Evolutionary conservation across 2,113 vertebrate genomes (phyloP).

Genomic region (Aspidoscelis tigris): DNA sequence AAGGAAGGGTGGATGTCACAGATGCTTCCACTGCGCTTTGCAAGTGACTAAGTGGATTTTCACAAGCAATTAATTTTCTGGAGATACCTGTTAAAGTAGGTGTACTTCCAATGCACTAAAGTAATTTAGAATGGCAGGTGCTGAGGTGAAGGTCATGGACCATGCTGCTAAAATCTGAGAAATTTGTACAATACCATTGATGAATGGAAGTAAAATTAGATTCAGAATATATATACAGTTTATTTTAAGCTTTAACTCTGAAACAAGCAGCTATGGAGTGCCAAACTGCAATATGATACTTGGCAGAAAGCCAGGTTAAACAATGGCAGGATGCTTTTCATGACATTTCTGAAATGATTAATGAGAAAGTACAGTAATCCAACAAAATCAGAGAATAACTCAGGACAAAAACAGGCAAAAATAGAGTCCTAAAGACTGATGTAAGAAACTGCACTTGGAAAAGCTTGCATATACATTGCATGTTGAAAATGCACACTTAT

Average conservation of each 20-base stretch:
- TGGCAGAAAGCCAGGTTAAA: conserved; percentile 31
- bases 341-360: not conserved
- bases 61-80: conserved; percentile 69
- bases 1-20: conserved; percentile 42
- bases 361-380: conserved; percentile 2
- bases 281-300: conserved; percentile 13
- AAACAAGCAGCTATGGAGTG: conserved; percentile 34
- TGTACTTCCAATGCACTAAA: conserved; percentile 61
- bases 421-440: not conserved
- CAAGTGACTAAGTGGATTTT: conserved; percentile 70
- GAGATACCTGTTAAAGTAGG: conserved; percentile 68
- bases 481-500: not conserved
- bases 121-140: conserved; percentile 71
- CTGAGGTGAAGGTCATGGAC: conserved; percentile 42
- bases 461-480: not conserved
- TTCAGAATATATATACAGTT: conserved; percentile 28
- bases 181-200: not conserved
- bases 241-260: conserved; percentile 30
- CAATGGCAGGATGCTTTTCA: conserved; percentile 4
- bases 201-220: conserved; percentile 47
- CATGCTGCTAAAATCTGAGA: conserved; percentile 34
- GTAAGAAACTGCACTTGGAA: not conserved
- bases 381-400: not conserved
- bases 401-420: accelerated
- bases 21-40: conserved; percentile 61